Evolutionary conservation across 2,888 invertebrate genomes (phyloP), one percentile per base, ranked within the genome.

Genomic region (Germaria angustata): DNA sequence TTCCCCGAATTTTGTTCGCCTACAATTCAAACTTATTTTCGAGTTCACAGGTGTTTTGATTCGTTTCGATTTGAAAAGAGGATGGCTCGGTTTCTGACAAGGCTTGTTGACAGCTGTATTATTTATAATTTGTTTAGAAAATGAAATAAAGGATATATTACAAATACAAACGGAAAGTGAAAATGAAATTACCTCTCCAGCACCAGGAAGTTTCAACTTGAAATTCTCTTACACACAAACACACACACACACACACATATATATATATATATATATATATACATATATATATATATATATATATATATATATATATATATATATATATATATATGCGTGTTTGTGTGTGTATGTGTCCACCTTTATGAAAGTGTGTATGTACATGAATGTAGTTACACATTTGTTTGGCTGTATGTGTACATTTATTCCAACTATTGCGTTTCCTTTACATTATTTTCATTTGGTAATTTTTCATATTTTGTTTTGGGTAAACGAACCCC

Each of bases 41-140:
- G 5, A 59, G 41, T 65, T 53, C 59, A 59, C 79, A 82, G 79
- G 82, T 82, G 75, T 75, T 79, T 61, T 59, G 66, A 39, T 76
- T 75, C 59, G 8, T 76, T 71, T 76, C 17, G 8, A 49, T 28
- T 65, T 32, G 17, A n/a, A 63, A 22, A 17, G 34, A 15, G 24
- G 20, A 28, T n/a, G n/a, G n/a, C n/a, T n/a, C n/a, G 53, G 17
- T 72, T 39, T 59, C 39, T 59, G 15, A 0, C 13, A 22, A 3
- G 8, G 36, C 0, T 59, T 39, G n/a, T 39, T 39, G 39, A 39
- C 59, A 39, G 59, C 9, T 39, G 59, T 13, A 22, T 39, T 39
- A 59, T 22, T 59, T 39, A 22, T 59, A 59, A n/a, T 36, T 36
- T 39, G 20, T 34, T 22, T 49, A 24, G 24, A 24, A 17, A 49